These are phyloP conservation scores for Pseudomugil tenellus DNA, from an alignment of 2,797 vertebrate genomes.

Conservation along the genomic window DNA sequence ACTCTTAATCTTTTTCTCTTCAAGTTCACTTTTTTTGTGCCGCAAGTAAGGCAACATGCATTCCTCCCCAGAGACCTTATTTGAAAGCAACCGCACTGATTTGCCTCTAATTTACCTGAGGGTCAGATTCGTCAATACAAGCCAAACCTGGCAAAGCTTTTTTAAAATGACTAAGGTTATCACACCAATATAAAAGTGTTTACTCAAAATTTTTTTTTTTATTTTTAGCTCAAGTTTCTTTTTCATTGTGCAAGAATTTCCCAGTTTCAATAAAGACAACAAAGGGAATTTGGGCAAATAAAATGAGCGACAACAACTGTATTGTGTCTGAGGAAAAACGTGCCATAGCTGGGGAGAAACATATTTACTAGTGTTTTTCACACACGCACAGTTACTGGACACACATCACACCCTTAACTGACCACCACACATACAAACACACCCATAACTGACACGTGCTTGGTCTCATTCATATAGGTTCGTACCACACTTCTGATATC, in stretches of 20 bases:
- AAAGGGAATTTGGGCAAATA: background rate
- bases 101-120: background rate
- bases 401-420: constrained; percentile 64
- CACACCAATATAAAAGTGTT: background rate
- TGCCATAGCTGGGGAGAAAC: background rate
- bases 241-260: constrained; percentile 11
- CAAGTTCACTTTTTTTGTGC: background rate
- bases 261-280: background rate
- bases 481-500: background rate
- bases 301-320: background rate
- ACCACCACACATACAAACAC: constrained; percentile 44
- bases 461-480: constrained; percentile 17
- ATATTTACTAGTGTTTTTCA: constrained; percentile 10
- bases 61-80: background rate
- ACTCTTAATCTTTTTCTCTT: background rate
- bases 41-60: background rate
- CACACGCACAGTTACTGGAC: constrained; percentile 46
- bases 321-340: background rate
- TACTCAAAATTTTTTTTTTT: too few relatives aligned
- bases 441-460: constrained; percentile 61
- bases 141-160: background rate
- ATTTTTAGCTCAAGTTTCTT: background rate
- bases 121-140: background rate
- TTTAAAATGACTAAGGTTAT: background rate
- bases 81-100: background rate